Conservation (phyloP, 2,888 invertebrate genomes). For the Drosophila austrosaltans region DNA sequence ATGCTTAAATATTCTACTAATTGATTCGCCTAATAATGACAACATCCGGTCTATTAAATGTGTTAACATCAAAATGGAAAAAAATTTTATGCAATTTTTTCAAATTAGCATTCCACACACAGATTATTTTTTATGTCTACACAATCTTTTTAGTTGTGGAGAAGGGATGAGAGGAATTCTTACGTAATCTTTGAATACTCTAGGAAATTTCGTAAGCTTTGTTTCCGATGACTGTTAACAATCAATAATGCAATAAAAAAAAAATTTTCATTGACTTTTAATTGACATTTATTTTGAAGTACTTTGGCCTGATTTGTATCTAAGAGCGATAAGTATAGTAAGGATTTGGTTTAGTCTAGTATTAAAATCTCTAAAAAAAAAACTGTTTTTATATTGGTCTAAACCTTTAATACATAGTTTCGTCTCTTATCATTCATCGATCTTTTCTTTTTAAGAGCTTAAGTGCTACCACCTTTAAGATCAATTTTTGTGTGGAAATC, state of each 20-base stretch:
- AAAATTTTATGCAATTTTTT: slow-evolving; percentile 1
- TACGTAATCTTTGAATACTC: background rate
- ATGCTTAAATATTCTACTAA: slow-evolving; percentile 61
- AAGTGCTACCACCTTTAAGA: background rate
- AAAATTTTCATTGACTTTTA: background rate
- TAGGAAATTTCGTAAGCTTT: background rate
- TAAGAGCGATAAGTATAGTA: too few species aligned
- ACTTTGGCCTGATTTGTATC: too few species aligned
- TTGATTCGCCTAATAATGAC: slow-evolving; percentile 53
- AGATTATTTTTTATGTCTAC: background rate
- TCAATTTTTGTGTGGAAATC: background rate
- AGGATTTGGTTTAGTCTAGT: too few species aligned
- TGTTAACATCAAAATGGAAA: slow-evolving; percentile 35
- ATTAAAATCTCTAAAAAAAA: too few species aligned
- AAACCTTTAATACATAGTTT: background rate
- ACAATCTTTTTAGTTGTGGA: background rate
- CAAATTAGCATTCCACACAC: background rate
- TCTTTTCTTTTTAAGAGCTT: background rate
- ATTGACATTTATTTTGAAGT: too few species aligned
- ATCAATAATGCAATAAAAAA: background rate
- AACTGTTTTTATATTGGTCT: background rate
- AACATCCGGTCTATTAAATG: slow-evolving; percentile 62
- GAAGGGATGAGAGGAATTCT: background rate
- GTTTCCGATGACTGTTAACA: background rate
- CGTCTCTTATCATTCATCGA: background rate